phyloP scores from a whole-genome alignment of 2,888 invertebrate genomes.

The Rhimphoctona megacephalus region DNA sequence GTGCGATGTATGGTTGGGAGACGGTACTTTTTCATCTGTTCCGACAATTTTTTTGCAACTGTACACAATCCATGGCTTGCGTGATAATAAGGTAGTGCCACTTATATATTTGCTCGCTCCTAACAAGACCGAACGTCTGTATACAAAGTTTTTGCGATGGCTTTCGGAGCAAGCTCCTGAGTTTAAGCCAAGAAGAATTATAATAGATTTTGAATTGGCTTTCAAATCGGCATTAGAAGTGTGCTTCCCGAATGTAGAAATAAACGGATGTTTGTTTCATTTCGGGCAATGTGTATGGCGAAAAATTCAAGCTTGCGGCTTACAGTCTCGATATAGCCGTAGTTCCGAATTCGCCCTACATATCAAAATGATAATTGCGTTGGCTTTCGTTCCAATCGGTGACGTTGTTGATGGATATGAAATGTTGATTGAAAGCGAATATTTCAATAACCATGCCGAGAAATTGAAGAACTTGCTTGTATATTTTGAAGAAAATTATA shows the following conservation, averaged over 20 bases:
- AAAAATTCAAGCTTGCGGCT: conserved; percentile 34
- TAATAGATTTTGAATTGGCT: conserved; percentile 38
- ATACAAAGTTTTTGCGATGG: conserved; percentile 48
- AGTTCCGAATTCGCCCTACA: too few species aligned
- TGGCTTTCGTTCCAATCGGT: too few species aligned
- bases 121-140: conserved; percentile 40
- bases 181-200: conserved; percentile 23
- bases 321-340: conserved; percentile 26
- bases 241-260: conserved; percentile 16
- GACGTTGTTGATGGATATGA: conserved; percentile 17
- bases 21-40: conserved; percentile 47
- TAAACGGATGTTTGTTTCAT: conserved; percentile 47
- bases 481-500: conserved; percentile 34
- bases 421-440: background rate
- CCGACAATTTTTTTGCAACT: conserved; percentile 46
- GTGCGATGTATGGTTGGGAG: conserved; percentile 35
- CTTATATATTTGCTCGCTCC: conserved; percentile 46
- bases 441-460: background rate
- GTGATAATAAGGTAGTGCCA: conserved; percentile 40
- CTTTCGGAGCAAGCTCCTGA: conserved; percentile 4
- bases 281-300: conserved; percentile 44
- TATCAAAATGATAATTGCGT: too few species aligned
- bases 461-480: conserved; percentile 7
- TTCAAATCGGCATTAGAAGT: conserved; percentile 20
- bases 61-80: conserved; percentile 42